These are phyloP conservation scores for Neosilurus hyrtlii DNA, from an alignment of 2,797 vertebrate species.

Conservation along the genomic window DNA sequence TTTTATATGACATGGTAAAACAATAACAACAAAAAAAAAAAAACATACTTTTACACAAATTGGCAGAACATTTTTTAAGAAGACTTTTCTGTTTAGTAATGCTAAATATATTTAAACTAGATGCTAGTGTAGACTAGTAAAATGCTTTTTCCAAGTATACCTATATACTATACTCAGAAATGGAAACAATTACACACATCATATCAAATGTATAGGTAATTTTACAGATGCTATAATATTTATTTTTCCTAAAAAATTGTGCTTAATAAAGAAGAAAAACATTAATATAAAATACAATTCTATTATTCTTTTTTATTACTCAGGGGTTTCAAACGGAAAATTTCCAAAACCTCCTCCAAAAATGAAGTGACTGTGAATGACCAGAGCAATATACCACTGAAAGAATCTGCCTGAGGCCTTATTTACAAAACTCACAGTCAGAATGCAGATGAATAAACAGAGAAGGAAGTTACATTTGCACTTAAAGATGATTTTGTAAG, in stretches of 20 bases:
- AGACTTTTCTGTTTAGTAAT: neutral
- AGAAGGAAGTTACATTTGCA: neutral
- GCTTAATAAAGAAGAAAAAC: neutral
- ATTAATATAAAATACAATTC: neutral
- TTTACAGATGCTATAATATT: neutral
- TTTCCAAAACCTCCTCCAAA: conserved; percentile 37
- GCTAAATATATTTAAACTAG: neutral
- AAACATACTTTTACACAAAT: neutral
- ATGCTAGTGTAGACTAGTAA: neutral
- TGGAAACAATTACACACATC: neutral
- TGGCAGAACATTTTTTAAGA: neutral
- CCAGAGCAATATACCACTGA: conserved; percentile 53
- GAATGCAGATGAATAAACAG: neutral
- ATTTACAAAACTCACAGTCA: neutral
- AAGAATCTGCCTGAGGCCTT: conserved; percentile 61
- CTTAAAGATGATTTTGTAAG: neutral
- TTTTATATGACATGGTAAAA: neutral
- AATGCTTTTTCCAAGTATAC: neutral
- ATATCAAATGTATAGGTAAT: neutral
- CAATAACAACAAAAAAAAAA: neutral
- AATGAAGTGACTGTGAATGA: conserved; percentile 60
- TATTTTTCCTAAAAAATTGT: neutral
- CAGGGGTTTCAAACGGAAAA: conserved; percentile 55
- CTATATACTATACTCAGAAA: neutral
- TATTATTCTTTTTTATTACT: conserved; percentile 36